Percentiles rank a stretch among this genome's conserved stretches.
Conservation (phyloP, 2,113 vertebrate species). For the Colistium nudipinnis region DNA sequence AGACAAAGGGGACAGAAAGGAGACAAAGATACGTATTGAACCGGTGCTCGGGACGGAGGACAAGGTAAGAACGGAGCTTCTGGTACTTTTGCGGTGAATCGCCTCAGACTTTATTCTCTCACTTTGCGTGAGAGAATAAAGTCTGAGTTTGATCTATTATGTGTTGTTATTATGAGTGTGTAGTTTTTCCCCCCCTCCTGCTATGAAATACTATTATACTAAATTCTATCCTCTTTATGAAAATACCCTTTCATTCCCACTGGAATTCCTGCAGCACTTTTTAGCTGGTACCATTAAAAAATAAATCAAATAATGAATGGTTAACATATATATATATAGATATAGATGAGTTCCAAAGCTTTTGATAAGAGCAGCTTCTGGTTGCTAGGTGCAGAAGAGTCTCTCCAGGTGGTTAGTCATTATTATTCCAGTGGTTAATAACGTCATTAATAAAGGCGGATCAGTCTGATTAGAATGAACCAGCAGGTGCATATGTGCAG, state of each 20-base stretch:
- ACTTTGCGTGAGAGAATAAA: too few relatives aligned
- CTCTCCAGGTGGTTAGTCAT: neutral
- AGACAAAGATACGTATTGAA: neutral
- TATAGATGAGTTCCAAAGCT: neutral
- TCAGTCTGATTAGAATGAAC: neutral
- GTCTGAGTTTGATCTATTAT: too few relatives aligned
- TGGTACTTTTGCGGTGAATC: neutral
- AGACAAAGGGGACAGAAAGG: neutral
- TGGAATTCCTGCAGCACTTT: too few relatives aligned
- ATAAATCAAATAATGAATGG: too few relatives aligned
- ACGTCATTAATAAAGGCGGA: neutral
- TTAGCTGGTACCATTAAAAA: too few relatives aligned
- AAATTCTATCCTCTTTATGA: too few relatives aligned
- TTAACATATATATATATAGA: too few relatives aligned
- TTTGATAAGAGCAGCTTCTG: neutral
- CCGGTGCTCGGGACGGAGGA: constrained; percentile 21
- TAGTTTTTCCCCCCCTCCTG: too few relatives aligned
- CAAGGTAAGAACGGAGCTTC: constrained; percentile 39
- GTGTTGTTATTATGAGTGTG: neutral
- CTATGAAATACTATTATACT: too few relatives aligned
- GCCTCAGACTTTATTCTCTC: too few relatives aligned
- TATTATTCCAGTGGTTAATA: neutral
- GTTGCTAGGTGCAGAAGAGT: neutral
- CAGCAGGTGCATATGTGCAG: neutral
- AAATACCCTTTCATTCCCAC: too few relatives aligned